A percentile compares a stretch with the other conserved stretches of the same genome.
Evolutionary conservation across 2,888 invertebrate genomes (phyloP).

Genomic region (Ceramica pisi): DNA sequence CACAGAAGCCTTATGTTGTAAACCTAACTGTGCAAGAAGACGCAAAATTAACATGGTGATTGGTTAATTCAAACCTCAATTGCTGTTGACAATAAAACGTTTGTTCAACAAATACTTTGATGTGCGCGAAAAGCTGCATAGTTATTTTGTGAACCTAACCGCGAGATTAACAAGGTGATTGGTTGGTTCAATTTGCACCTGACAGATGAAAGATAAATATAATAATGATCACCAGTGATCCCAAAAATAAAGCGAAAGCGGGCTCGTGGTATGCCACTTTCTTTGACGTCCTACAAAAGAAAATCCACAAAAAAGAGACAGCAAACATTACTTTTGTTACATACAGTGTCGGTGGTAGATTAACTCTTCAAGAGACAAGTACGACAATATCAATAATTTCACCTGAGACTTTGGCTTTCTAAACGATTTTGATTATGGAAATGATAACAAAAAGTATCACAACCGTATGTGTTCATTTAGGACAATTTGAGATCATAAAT

Average conservation of each 20-base stretch:
- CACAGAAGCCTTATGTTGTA: too few species aligned
- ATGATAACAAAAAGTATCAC: slow-evolving; percentile 44
- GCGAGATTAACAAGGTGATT: slow-evolving; percentile 77
- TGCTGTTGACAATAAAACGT: too few species aligned
- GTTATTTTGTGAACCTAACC: slow-evolving; percentile 25
- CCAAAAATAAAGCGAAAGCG: slow-evolving; percentile 75
- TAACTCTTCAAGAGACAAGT: slow-evolving; percentile 23
- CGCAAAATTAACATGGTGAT: too few species aligned
- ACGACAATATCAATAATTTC: too few species aligned
- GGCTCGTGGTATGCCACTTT: slow-evolving; percentile 78
- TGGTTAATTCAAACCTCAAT: too few species aligned
- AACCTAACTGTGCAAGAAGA: too few species aligned
- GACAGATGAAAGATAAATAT: slow-evolving; percentile 90
- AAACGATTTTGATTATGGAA: slow-evolving; percentile 55
- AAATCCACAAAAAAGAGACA: slow-evolving; percentile 28
- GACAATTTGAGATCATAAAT: slow-evolving; percentile 39
- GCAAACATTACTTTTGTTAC: slow-evolving; percentile 30
- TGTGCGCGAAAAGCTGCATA: slow-evolving; percentile 19
- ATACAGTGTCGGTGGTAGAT: slow-evolving; percentile 38
- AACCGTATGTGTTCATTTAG: slow-evolving; percentile 46
- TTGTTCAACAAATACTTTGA: too few species aligned
- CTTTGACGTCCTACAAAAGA: slow-evolving; percentile 50
- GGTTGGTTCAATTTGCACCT: slow-evolving; percentile 93
- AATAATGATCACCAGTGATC: slow-evolving; percentile 89
- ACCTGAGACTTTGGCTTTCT: too few species aligned